Conservation (phyloP, 2,797 vertebrate species). For the Typhlichthys eigenmanni region DNA sequence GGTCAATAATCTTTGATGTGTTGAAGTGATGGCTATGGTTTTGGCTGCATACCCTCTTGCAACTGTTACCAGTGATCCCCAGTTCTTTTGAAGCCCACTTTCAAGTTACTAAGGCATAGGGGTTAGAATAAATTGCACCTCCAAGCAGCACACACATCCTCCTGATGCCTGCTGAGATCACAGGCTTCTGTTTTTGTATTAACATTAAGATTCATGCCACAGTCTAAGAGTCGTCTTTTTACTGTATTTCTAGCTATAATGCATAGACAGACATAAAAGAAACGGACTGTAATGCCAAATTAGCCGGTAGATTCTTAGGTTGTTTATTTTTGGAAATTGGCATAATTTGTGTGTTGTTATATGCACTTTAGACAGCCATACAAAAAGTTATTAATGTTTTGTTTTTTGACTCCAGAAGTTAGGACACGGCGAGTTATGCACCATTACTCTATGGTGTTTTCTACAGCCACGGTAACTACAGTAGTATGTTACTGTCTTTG, state of each 20-base stretch:
- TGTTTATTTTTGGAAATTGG: conserved; percentile 44
- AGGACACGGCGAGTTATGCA: conserved; percentile 60
- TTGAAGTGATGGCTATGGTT: conserved; percentile 39
- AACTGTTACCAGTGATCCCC: conserved; percentile 66
- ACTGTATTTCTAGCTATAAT: conserved; percentile 68
- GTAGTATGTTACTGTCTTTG: conserved; percentile 40
- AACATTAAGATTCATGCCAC: conserved; percentile 78
- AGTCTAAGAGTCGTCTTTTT: conserved; percentile 63
- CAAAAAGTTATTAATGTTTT: conserved; percentile 46
- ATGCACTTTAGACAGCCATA: conserved; percentile 50
- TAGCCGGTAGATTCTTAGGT: conserved; percentile 43
- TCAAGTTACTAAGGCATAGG: conserved; percentile 70
- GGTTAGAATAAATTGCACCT: conserved; percentile 79
- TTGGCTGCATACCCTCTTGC: conserved; percentile 39
- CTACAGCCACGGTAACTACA: conserved; percentile 36
- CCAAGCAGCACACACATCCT: conserved; percentile 62
- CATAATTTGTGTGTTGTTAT: conserved; percentile 50
- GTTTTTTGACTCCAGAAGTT: conserved; percentile 45
- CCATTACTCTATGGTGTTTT: conserved; percentile 42
- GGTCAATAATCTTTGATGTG: conserved; percentile 67
- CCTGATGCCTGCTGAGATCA: conserved; percentile 79
- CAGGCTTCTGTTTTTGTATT: conserved; percentile 75
- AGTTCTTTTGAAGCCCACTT: conserved; percentile 77
- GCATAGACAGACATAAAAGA: conserved; percentile 64
- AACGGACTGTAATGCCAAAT: conserved; percentile 42